Evolutionary conservation across 2,888 invertebrate species (phyloP), one percentile per base, ranked within the genome.

Genomic region (Euplexia lucipara): DNA sequence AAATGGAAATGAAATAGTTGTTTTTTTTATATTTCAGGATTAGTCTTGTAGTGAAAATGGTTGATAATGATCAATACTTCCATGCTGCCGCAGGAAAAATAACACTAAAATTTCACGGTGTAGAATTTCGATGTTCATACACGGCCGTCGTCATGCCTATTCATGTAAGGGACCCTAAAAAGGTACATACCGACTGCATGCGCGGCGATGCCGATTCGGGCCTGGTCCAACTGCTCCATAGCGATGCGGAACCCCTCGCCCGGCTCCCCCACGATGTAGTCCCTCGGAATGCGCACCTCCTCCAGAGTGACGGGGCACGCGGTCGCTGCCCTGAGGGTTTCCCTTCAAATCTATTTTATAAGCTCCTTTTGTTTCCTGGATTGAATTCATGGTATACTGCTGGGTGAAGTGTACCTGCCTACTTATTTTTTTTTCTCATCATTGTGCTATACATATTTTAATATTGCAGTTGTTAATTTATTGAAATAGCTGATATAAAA

Each of bases 191-290:
- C 97, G 6, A 97, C 90, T 37, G 97, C 97, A 87, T 97, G 97
- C 0, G 97, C 96, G 1, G 97, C 97, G 75, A 98, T 97, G 0
- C 97, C 98, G 44, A 98, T 96, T 79, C 98, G 90, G 0, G 96
- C 97, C 85, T 96, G 96, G 91, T 97, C 97, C 44, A 96, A 89
- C 84, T 96, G 96, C 48, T 86, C 95, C 97, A 98, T 97, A 22
- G 97, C 97, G 65, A 97, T 96, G 87, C 95, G 96, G 92, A 98
- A 98, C 7, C 97, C 97, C 49, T 96, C 96, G 0, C 97, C 97
- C 45, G 78, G 78, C 49, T 75, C 64, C 95, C 97, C 87, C 14
- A 97, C 78, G 71, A 96, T 72, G 88, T 96, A 96, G 9, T 62
- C 48, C 75, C 89, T 88, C 0, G 95, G 94, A 0, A 97, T 89